phyloP scores from a whole-genome alignment of 2,888 invertebrate species.

The Eilema caniola region DNA sequence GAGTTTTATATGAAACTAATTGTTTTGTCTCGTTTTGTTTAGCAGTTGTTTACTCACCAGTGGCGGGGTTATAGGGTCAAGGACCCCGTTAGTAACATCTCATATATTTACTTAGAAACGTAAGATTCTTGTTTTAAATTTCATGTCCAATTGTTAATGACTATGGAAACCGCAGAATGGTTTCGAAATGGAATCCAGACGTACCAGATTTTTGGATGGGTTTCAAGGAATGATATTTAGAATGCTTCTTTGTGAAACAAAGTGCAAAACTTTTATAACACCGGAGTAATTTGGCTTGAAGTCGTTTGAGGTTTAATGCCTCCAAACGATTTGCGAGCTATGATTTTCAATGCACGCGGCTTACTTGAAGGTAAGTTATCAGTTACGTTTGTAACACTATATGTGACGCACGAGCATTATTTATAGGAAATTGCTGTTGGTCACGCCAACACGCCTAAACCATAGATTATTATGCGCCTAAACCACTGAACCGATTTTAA shows the following conservation, averaged over 20 bases:
- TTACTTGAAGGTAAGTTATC: too few species aligned
- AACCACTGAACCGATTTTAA: too few species aligned
- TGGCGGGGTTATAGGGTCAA: conserved; percentile 44
- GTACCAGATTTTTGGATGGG: conserved; percentile 9
- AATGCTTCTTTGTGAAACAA: background rate
- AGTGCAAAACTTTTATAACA: background rate
- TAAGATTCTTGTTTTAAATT: conserved; percentile 40
- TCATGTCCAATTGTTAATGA: conserved; percentile 33
- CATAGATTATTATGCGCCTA: too few species aligned
- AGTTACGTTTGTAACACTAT: too few species aligned
- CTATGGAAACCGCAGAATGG: conserved; percentile 26
- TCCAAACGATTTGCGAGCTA: too few species aligned
- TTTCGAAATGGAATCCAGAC: conserved; percentile 22
- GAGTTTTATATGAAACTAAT: conserved; percentile 16
- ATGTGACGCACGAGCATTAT: too few species aligned
- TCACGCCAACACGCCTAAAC: too few species aligned
- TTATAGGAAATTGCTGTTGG: too few species aligned
- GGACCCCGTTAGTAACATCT: conserved; percentile 40
- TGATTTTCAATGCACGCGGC: too few species aligned
- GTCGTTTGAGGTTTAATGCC: too few species aligned
- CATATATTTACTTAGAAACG: conserved; percentile 41
- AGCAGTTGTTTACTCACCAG: conserved; percentile 41
- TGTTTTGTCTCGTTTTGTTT: conserved; percentile 33
- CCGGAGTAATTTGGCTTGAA: background rate
- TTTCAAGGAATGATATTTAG: background rate